phyloP scores from a whole-genome alignment of 2,113 vertebrate species.

The Mixornis gularis region DNA sequence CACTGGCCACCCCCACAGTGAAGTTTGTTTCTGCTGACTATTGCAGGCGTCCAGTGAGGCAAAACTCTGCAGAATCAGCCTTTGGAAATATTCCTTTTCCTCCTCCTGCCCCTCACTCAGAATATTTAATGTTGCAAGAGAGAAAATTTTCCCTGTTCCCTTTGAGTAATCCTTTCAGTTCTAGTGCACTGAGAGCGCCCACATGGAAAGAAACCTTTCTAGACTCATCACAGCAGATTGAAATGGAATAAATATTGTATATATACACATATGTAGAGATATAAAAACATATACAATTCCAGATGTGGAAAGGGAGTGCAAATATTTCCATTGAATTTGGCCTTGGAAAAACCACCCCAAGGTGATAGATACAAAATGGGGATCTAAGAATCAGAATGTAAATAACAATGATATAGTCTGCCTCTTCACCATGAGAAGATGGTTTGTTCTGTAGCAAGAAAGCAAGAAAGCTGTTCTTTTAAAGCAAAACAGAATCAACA shows the following conservation, averaged over 20 bases:
- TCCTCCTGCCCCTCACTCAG: background rate
- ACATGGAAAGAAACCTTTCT: background rate
- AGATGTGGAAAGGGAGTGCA: background rate
- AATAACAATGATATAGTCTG: background rate
- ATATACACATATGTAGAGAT: too few relatives aligned
- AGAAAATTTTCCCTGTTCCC: background rate
- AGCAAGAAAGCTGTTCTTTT: background rate
- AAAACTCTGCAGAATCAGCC: background rate
- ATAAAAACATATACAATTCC: background rate
- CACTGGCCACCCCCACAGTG: accelerated
- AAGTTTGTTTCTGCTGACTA: background rate
- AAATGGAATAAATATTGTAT: background rate
- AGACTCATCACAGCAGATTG: background rate
- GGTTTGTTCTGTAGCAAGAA: background rate
- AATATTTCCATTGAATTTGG: background rate
- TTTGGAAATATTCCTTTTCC: background rate
- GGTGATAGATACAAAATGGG: background rate
- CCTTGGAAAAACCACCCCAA: background rate
- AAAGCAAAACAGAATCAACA: background rate
- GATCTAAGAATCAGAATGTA: background rate
- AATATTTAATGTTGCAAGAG: background rate
- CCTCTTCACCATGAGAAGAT: background rate
- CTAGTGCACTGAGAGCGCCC: background rate
- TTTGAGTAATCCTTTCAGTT: background rate
- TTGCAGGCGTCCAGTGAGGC: background rate